Evolutionary conservation across 2,797 vertebrate species (phyloP).

Genomic region (Sus cebifrons): DNA sequence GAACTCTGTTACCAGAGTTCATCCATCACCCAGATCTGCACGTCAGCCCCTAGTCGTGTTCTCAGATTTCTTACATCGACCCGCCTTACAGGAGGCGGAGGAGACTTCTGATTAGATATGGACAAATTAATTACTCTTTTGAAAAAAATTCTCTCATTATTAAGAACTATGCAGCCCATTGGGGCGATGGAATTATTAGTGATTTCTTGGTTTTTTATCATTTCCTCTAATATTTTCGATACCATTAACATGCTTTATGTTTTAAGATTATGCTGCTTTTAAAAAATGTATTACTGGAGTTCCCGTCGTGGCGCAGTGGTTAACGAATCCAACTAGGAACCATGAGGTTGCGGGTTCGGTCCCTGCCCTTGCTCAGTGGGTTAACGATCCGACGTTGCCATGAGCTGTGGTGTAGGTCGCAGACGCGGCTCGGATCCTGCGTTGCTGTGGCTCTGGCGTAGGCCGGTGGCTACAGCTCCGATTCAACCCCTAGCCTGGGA

Average conservation of each 20-base stretch:
- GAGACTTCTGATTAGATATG: neutral
- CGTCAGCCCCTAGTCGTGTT: neutral
- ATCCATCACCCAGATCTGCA: neutral
- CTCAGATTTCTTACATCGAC: neutral
- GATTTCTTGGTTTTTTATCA: constrained; percentile 11
- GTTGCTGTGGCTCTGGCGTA: too few relatives aligned
- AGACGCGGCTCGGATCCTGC: too few relatives aligned
- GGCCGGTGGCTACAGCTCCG: too few relatives aligned
- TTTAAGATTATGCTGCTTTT: neutral
- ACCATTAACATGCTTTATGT: neutral
- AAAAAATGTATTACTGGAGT: neutral
- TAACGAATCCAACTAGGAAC: too few relatives aligned
- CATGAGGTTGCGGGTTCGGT: too few relatives aligned
- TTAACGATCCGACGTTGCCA: too few relatives aligned
- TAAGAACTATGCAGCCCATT: neutral
- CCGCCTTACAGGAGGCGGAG: neutral
- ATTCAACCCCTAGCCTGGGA: too few relatives aligned
- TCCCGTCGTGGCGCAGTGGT: too few relatives aligned
- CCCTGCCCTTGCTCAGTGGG: too few relatives aligned
- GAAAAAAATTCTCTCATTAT: neutral
- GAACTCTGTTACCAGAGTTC: neutral
- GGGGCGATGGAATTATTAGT: neutral
- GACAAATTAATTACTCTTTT: neutral
- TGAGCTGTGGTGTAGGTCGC: too few relatives aligned
- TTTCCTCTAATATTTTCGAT: neutral